Evolutionary conservation across 2,797 vertebrate species (phyloP), one percentile per base, ranked within the genome.

Genomic region (Gymnocypris eckloni): DNA sequence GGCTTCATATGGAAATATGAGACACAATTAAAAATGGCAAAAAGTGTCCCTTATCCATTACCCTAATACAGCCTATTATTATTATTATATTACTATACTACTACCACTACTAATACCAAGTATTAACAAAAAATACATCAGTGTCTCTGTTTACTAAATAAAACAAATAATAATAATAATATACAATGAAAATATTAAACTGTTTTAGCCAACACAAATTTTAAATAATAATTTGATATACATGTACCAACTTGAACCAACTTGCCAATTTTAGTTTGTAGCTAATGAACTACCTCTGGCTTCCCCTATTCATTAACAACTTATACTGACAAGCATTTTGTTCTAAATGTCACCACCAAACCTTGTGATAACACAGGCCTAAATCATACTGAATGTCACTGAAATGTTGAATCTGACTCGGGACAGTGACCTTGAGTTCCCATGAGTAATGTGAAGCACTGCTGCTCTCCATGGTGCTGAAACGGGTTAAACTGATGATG

Each of bases 401-500:
- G 64, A 9, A 67, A 67, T 37, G 28, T 67, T 37, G 15, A 8
- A 7, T 61, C 2, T 15, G 37, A 59, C 3, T 61, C 13, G 5
- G 76, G 22, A 33, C 13, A 11, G 15, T 25, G 52, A 81, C 45
- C 10, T 83, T 76, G 16, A 67, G 41, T 48, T 86, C 39, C 33
- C 43, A 15, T 50, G 20, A 72, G 25, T 18, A 75, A 25, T 37
- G 18, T 66, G 70, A 37, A n/a, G 41, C 3, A 4, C 13, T 37
- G 56, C 79, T 73, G 83, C 91, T 94, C 77, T 92, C 93, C 92
- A n/a, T 11, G 91, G 92, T 93, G 59, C 92, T 93, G 90, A 93
- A 91, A 2, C 10, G 41, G 13, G 11, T 67, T 18, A 2, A 28
- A 3, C 43, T 22, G 43, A 67, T 33, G 33, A 80, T 37, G 25